A percentile compares a stretch with the other conserved stretches of the same genome.
These are phyloP conservation scores for Tryphoninae sp. DNA, from an alignment of 2,888 invertebrate species.

Conservation along the genomic window DNA sequence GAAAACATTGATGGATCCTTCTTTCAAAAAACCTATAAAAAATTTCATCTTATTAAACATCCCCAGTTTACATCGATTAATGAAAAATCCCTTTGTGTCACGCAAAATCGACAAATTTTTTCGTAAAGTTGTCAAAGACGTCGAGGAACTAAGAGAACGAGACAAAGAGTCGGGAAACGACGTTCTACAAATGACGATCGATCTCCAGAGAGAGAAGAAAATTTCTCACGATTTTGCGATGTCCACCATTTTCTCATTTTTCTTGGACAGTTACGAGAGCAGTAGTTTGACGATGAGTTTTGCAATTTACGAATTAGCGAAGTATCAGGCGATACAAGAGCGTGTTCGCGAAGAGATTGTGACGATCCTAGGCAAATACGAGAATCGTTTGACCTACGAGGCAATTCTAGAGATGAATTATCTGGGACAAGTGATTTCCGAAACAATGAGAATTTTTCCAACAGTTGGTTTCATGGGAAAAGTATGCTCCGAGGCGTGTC, in stretches of 20 bases:
- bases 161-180: conserved; percentile 72
- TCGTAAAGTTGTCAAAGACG: conserved; percentile 15
- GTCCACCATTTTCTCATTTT: conserved; percentile 82
- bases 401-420: conserved; percentile 81
- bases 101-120: conserved; percentile 62
- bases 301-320: conserved; percentile 80
- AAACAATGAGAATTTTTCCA: conserved; percentile 65
- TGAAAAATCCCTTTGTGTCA: conserved; percentile 55
- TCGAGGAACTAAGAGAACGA: conserved; percentile 58
- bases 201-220: conserved; percentile 60
- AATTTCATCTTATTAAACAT: conserved; percentile 25
- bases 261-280: conserved; percentile 83
- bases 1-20: conserved; percentile 56
- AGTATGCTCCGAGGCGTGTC: conserved; percentile 62
- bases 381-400: conserved; percentile 80
- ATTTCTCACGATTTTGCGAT: conserved; percentile 74
- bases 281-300: conserved; percentile 81
- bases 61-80: conserved; percentile 37
- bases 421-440: conserved; percentile 81
- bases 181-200: conserved; percentile 81
- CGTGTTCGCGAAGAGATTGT: conserved; percentile 81
- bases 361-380: conserved; percentile 71
- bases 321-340: conserved; percentile 80
- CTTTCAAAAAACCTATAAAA: conserved; percentile 38
- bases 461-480: conserved; percentile 56